Base-by-base conservation (phyloP, 2,797 vertebrate genomes). In the Tarsius wallacei region DNA sequence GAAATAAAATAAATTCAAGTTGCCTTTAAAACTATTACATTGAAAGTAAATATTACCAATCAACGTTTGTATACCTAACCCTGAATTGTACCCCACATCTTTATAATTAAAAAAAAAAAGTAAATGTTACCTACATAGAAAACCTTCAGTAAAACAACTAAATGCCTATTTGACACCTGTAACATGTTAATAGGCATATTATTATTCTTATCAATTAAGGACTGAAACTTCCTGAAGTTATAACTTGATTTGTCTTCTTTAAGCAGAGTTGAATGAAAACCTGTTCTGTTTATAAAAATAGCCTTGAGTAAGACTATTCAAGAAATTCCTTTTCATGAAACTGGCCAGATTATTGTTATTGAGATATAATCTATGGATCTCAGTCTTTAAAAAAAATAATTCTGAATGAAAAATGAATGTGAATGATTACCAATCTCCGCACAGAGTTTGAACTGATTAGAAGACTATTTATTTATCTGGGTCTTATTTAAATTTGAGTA, bases 1-100 rank as follows among this genome's bases (percentile, higher is more conserved):
- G 68, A 96, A 97, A 85, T 87, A 88, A 97, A 94, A 88, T 59
- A 90, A 96, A 55, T n/a, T 94, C 28, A 91, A 93, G 64, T 26
- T 94, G 42, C 53, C 16, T 95, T 94, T 88, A 33, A 96, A 96
- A 86, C 31, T 91, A 73, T 81, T 92, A 92, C 68, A 87, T 88
- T 93, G 21, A 92, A 96, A 93, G 15, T 14, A 92, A 92, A 42
- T 42, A 6, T 42, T 42, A 42, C 42, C 42, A 42, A 42, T 42
- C 42, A 42, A 42, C 4, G 42, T 42, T 42, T 42, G 42, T 42
- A 42, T 42, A 42, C 42, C 42, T 42, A 42, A 42, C 42, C 4
- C 42, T 42, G 42, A 42, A 42, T 42, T 42, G 42, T 42, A 42
- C 42, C 42, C 42, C 42, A 42, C 42, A 42, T 42, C 42, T 42